Evolutionary conservation across 2,888 invertebrate species (phyloP).

Genomic region (Sinodicranocentrus sp.): DNA sequence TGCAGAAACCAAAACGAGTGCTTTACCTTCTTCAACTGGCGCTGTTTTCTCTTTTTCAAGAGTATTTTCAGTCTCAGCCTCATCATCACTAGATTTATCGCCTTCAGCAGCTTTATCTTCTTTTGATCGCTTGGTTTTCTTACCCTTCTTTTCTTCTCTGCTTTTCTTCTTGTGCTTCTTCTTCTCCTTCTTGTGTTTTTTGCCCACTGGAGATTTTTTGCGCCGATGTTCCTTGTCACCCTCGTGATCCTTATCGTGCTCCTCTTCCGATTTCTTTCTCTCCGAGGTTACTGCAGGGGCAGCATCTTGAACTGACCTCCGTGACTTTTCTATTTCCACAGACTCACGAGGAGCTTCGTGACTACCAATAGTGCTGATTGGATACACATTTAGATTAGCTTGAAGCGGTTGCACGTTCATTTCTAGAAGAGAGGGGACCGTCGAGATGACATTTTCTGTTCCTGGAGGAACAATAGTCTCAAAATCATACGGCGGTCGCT

Average conservation of each 20-base stretch:
- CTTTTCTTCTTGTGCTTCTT: conserved; percentile 79
- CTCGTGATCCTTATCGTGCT: conserved; percentile 23
- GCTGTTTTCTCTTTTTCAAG: background rate
- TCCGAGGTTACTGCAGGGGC: conserved; percentile 21
- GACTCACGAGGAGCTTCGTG: conserved; percentile 37
- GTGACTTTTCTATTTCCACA: conserved; percentile 51
- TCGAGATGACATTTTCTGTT: conserved; percentile 60
- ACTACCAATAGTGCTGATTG: conserved; percentile 50
- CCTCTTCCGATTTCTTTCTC: conserved; percentile 78
- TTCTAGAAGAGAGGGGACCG: conserved; percentile 71
- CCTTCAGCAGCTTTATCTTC: conserved; percentile 70
- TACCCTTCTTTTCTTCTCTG: conserved; percentile 77
- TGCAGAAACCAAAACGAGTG: background rate
- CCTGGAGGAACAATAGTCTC: conserved; percentile 71
- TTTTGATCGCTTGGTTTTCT: conserved; percentile 78
- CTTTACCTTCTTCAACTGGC: conserved; percentile 10
- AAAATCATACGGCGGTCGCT: conserved; percentile 58
- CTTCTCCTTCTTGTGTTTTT: conserved; percentile 77
- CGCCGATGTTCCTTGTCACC: conserved; percentile 47
- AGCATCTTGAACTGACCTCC: conserved; percentile 27
- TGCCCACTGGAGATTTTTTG: conserved; percentile 55
- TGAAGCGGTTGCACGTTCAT: conserved; percentile 63
- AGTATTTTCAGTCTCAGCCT: conserved; percentile 6
- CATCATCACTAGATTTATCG: conserved; percentile 50
- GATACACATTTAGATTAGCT: conserved; percentile 19